These are phyloP conservation scores for Magallana ariakensis DNA, from an alignment of 1,140 invertebrate genomes.

Conservation along the genomic window DNA sequence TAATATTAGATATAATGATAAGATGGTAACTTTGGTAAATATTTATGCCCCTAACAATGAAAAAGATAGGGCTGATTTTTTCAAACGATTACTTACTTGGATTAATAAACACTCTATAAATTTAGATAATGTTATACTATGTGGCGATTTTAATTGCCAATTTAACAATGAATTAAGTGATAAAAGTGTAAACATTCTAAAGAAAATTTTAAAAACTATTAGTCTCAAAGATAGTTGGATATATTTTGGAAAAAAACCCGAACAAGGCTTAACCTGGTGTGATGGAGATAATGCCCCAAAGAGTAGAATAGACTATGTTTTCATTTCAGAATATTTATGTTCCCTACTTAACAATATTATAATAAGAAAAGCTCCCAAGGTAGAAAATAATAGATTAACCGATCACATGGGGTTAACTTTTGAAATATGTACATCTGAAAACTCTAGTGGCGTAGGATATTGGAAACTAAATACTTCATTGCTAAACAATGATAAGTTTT, in stretches of 20 bases:
- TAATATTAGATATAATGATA: background rate
- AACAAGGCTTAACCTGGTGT: background rate
- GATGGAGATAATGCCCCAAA: background rate
- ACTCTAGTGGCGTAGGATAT: background rate
- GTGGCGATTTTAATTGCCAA: constrained; percentile 1
- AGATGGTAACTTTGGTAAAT: background rate
- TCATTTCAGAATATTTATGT: background rate
- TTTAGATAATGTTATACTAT: background rate
- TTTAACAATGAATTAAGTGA: background rate
- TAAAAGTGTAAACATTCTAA: background rate
- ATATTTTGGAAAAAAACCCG: background rate
- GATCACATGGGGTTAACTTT: background rate
- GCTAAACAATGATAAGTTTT: background rate
- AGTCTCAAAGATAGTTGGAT: background rate
- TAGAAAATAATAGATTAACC: background rate
- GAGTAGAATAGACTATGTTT: constrained; percentile 18
- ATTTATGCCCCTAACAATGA: background rate
- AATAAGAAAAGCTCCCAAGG: background rate
- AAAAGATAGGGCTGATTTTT: background rate
- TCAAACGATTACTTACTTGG: background rate
- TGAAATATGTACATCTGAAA: background rate
- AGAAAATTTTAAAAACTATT: background rate
- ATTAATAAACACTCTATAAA: background rate
- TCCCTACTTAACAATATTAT: background rate
- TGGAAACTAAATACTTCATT: constrained; percentile 16